Percentiles rank a stretch among this genome's conserved stretches.
Conservation (phyloP, 2,888 invertebrate species). For the Philaethria dido region DNA sequence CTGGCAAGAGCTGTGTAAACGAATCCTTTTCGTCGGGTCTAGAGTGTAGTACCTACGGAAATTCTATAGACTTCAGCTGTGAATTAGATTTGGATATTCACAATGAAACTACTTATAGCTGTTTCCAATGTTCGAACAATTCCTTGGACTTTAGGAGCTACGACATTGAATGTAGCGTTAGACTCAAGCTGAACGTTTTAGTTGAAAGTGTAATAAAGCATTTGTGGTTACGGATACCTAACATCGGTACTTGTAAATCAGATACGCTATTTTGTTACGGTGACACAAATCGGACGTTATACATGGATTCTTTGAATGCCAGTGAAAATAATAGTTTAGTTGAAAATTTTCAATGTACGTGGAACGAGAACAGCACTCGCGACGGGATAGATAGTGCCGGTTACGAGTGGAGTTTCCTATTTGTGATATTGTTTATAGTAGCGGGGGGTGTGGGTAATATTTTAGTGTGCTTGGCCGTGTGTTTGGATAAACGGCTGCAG, state of each 20-base stretch:
- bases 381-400: constrained; percentile 54
- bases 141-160: constrained; percentile 61
- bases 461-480: constrained; percentile 96
- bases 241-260: constrained; percentile 62
- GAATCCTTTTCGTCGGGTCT: constrained; percentile 55
- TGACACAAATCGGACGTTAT: constrained; percentile 68
- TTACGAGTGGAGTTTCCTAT: constrained; percentile 93
- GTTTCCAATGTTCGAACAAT: constrained; percentile 62
- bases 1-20: constrained; percentile 60
- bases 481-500: constrained; percentile 94
- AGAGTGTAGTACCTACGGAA: constrained; percentile 56
- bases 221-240: constrained; percentile 71
- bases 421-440: constrained; percentile 92
- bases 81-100: constrained; percentile 70
- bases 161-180: constrained; percentile 67
- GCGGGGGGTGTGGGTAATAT: constrained; percentile 96
- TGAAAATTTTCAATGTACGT: constrained; percentile 71
- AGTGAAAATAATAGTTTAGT: constrained; percentile 51
- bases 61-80: constrained; percentile 59
- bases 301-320: constrained; percentile 57
- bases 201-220: constrained; percentile 74
- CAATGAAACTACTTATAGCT: constrained; percentile 77
- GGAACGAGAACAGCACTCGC: constrained; percentile 61
- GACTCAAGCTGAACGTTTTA: constrained; percentile 71
- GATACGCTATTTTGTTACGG: constrained; percentile 66